phyloP scores from a whole-genome alignment of 30 jellyfish, hydroid and myxozoan species.

The Pseudorhiza aurosa region DNA sequence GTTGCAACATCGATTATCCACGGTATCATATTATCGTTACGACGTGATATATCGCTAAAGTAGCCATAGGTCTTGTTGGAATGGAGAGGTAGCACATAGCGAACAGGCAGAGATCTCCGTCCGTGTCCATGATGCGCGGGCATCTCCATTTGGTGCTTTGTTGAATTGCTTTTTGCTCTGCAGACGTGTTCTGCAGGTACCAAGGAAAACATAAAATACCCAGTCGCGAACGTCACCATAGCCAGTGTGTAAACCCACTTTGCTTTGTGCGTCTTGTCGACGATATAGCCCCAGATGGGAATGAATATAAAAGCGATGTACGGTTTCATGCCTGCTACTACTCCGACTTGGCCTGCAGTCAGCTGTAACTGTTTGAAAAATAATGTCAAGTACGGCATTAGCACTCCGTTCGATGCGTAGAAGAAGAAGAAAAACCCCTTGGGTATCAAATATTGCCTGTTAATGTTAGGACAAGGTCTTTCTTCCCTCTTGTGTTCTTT shows the following conservation, averaged over 20 bases:
- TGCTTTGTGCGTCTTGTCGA: conserved; percentile 75
- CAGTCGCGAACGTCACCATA: conserved; percentile 82
- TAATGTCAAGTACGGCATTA: conserved; percentile 86
- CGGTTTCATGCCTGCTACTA: conserved; percentile 95
- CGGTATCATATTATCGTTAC: conserved; percentile 58
- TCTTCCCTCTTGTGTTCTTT: conserved; percentile 36
- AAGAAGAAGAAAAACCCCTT: conserved; percentile 90
- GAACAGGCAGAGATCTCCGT: conserved; percentile 17
- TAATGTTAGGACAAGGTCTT: conserved; percentile 60
- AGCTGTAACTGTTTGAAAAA: conserved; percentile 88
- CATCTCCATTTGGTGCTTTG: conserved; percentile 71
- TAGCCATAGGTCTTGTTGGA: conserved; percentile 17
- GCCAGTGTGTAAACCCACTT: conserved; percentile 79
- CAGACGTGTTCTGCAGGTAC: conserved; percentile 93
- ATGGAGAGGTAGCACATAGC: neutral
- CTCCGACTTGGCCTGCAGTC: conserved; percentile 91
- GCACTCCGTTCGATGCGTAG: conserved; percentile 87
- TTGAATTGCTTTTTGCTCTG: conserved; percentile 74
- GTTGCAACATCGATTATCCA: conserved; percentile 80
- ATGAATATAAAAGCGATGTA: conserved; percentile 84
- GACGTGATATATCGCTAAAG: conserved; percentile 15
- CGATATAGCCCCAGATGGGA: conserved; percentile 96
- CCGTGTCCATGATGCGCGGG: conserved; percentile 74
- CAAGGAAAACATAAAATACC: conserved; percentile 85
- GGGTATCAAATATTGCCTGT: conserved; percentile 71